Evolutionary conservation across 2,888 invertebrate species (phyloP), one percentile per base, ranked within the genome.

Genomic region (Nymphalis c-album): DNA sequence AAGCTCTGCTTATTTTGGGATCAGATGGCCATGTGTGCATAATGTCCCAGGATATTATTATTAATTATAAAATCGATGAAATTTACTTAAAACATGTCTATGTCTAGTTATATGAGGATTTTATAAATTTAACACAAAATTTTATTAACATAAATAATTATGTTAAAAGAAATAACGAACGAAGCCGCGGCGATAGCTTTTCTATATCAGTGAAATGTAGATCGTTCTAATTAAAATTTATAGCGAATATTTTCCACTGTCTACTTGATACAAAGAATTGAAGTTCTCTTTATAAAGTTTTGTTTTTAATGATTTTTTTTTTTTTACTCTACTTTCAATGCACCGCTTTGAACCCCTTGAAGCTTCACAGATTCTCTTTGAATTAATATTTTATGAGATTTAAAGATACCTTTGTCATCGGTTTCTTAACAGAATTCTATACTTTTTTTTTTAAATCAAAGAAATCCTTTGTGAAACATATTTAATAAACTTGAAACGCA

Each of bases 231-330:
- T 70, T 70, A 70, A 70, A 73, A 71, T 64, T 71, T 59, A 67
- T 64, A 64, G 60, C 63, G 68, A 58, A 69, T 64, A 63, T 69
- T 63, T 67, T 55, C 64, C 63, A 22, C 67, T 40, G 13, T 57
- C 57, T 40, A 31, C 26, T 26, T n/a, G 31, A 57, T 67, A 74
- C 75, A 72, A 72, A 71, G 68, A 64, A 64, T 71, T 68, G 63
- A 72, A 71, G 69, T 70, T 73, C 66, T 71, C 63, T 71, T 70
- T 70, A 69, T 71, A 69, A 74, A 69, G 47, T 53, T 66, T 22
- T 48, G 53, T 61, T 57, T 60, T 66, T 47, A 26, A 40, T 60
- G 55, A 55, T 61, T 55, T 61, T 66, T 61, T 55, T 61, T 66
- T 50, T 58, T 22, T 58, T 31, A 60, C 59, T 51, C 26, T 50